Evolutionary conservation across 2,113 vertebrate genomes (phyloP).

Genomic region (Melanerpes aurifrons): DNA sequence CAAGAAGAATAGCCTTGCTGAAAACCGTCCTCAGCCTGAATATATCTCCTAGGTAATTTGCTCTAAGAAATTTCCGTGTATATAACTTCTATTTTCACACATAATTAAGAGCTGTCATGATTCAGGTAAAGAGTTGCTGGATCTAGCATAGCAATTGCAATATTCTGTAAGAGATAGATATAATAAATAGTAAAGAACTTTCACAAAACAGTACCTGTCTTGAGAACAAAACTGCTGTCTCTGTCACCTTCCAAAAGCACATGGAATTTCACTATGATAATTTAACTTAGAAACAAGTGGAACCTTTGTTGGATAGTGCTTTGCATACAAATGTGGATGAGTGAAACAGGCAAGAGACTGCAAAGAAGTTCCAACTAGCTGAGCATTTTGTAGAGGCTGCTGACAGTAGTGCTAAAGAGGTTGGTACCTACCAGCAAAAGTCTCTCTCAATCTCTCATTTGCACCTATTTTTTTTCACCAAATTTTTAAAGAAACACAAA

Average conservation of each 20-base stretch:
- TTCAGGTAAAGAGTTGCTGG: conserved; percentile 17
- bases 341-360: not conserved
- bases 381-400: not conserved
- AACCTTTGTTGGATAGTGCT: not conserved
- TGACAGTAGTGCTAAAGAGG: not conserved
- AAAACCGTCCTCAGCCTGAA: not conserved
- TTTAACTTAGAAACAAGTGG: not conserved
- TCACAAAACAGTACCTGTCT: not conserved
- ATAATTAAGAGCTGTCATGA: conserved; percentile 57
- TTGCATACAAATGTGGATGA: not conserved
- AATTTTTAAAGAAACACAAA: not conserved
- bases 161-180: not conserved
- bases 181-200: conserved; percentile 37
- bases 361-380: not conserved
- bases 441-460: not conserved
- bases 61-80: not conserved
- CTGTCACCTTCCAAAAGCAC: not conserved
- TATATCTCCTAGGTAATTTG: not conserved
- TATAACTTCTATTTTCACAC: conserved; percentile 20
- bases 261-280: not conserved
- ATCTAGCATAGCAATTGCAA: conserved; percentile 36
- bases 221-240: not conserved
- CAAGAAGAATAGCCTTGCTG: not conserved
- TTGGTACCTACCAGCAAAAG: not conserved
- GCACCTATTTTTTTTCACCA: not conserved